Percentiles rank a stretch among this genome's conserved stretches.
These are phyloP conservation scores for Pontoporia blainvillei DNA, from an alignment of 2,113 vertebrate species.

Conservation along the genomic window DNA sequence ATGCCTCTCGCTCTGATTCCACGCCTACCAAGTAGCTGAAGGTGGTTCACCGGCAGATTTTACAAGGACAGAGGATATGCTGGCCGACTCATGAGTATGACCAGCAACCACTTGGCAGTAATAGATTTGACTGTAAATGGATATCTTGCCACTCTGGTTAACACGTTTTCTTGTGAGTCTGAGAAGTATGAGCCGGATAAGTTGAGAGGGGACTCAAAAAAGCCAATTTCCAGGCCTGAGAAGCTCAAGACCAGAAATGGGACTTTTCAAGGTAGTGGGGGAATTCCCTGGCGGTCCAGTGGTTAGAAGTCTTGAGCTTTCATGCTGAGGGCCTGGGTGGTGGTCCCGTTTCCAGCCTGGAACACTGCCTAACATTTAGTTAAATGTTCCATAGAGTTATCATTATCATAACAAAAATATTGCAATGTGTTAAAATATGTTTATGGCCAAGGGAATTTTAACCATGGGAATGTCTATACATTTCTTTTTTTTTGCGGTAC, in stretches of 20 bases:
- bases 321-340: background rate
- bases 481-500: too few relatives aligned
- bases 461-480: background rate
- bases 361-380: background rate
- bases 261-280: background rate
- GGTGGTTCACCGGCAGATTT: background rate
- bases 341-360: background rate
- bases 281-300: background rate
- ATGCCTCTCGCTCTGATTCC: background rate
- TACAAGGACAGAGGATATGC: background rate
- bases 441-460: background rate
- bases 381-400: background rate
- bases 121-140: background rate
- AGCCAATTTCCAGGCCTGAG: background rate
- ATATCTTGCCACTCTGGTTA: background rate
- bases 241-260: background rate
- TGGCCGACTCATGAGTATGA: background rate
- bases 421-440: background rate
- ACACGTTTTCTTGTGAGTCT: background rate
- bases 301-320: background rate
- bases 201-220: background rate
- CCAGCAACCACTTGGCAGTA: background rate
- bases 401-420: background rate
- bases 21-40: background rate
- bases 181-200: background rate